phyloP scores from a whole-genome alignment of 2,797 vertebrate species.

The Urocyon cinereoargenteus region DNA sequence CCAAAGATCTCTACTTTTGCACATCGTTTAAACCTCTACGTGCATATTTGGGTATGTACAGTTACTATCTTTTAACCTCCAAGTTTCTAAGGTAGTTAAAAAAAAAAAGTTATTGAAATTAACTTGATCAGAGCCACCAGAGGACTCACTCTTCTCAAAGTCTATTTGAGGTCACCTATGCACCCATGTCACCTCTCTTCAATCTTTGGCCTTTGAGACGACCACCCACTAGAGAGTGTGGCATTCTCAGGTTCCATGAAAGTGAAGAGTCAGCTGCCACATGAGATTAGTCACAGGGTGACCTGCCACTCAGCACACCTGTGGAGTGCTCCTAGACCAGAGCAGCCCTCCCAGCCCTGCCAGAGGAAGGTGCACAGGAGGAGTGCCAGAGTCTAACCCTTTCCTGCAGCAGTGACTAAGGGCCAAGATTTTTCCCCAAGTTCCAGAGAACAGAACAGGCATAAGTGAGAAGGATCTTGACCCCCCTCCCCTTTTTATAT shows the following conservation, averaged over 20 bases:
- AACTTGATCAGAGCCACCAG: neutral
- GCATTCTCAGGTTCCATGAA: neutral
- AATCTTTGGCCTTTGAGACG: neutral
- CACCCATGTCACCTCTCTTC: neutral
- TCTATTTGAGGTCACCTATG: neutral
- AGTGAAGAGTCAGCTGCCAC: neutral
- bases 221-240: neutral
- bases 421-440: neutral
- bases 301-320: fast-evolving
- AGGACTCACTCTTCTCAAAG: neutral
- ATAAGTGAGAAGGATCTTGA: neutral
- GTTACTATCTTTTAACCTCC: neutral
- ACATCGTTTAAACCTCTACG: neutral
- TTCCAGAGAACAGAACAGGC: neutral
- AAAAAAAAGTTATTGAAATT: neutral
- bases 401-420: neutral
- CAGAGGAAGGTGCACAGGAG: neutral
- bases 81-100: neutral
- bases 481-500: neutral
- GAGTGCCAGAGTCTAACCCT: neutral
- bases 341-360: neutral
- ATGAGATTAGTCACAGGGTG: too few species aligned
- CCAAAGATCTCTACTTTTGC: neutral
- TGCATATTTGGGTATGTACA: neutral
- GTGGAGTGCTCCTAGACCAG: neutral